Percentiles rank a stretch among this genome's conserved stretches.
Evolutionary conservation across 2,888 invertebrate species (phyloP).

Genomic region (Saturnia pavonia): DNA sequence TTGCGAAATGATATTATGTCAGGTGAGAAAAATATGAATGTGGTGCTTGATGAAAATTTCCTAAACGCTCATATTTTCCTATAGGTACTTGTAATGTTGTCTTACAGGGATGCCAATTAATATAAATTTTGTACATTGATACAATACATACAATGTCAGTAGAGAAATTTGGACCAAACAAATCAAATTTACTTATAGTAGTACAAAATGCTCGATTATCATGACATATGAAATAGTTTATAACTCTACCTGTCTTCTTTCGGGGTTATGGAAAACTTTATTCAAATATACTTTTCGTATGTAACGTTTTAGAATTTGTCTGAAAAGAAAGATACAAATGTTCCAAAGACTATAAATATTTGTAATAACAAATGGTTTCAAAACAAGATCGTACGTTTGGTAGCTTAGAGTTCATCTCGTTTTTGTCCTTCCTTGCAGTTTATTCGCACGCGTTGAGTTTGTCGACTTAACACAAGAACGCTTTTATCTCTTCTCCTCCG

Average conservation of each 20-base stretch:
- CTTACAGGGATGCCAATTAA: background rate
- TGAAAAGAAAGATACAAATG: background rate
- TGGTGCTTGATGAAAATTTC: no score
- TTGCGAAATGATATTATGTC: no score
- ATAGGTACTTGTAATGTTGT: background rate
- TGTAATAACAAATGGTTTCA: background rate
- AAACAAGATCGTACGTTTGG: constrained; percentile 1
- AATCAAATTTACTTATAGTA: background rate
- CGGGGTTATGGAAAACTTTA: background rate
- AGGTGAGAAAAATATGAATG: no score
- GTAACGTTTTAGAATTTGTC: background rate
- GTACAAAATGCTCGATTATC: background rate
- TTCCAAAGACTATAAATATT: background rate
- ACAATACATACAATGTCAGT: no score
- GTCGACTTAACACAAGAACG: constrained; percentile 28
- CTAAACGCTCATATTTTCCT: background rate
- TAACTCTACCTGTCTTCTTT: background rate
- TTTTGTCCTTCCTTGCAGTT: constrained; percentile 18
- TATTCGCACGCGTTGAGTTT: constrained; percentile 27
- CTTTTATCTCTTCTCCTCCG: constrained; percentile 29
- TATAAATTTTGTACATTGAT: background rate
- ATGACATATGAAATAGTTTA: background rate
- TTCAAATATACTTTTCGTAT: background rate
- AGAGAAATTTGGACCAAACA: background rate
- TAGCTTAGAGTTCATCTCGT: constrained; percentile 7